These are phyloP conservation scores for Myotis davidii DNA, from an alignment of 2,113 vertebrate species.

Conservation along the genomic window DNA sequence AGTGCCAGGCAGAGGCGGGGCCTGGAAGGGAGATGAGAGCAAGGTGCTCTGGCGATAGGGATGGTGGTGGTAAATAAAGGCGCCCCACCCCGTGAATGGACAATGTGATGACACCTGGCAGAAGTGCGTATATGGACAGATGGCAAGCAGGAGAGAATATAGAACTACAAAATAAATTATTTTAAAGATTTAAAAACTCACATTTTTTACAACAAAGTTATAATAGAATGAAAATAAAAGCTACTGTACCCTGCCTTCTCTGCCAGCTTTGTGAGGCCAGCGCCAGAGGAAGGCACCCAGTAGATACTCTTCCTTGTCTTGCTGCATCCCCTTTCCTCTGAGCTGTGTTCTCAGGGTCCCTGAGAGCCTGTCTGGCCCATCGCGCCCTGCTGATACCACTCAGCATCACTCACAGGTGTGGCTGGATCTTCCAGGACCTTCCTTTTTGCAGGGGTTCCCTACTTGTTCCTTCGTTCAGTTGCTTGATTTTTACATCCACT, in stretches of 20 bases:
- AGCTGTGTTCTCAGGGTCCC: background rate
- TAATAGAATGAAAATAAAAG: background rate
- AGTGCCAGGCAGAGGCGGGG: background rate
- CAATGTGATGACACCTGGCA: background rate
- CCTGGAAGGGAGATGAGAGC: background rate
- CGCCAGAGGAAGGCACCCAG: accelerated
- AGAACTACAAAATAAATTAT: background rate
- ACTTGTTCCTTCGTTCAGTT: background rate
- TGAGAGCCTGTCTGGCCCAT: background rate
- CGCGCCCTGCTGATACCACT: too few species aligned
- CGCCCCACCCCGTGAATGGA: accelerated
- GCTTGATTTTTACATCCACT: background rate
- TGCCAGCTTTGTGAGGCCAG: background rate
- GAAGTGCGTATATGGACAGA: background rate
- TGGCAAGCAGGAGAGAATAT: background rate
- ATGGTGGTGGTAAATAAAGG: background rate
- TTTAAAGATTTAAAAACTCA: background rate
- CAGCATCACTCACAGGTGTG: background rate
- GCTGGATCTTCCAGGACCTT: background rate
- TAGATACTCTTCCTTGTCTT: background rate
- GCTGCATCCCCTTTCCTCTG: too few species aligned
- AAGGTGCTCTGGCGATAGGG: background rate
- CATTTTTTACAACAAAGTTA: background rate
- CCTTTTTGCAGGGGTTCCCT: background rate
- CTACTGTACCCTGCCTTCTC: background rate